Conservation (phyloP, 2,888 invertebrate genomes). For the Sisyra terminalis region DNA sequence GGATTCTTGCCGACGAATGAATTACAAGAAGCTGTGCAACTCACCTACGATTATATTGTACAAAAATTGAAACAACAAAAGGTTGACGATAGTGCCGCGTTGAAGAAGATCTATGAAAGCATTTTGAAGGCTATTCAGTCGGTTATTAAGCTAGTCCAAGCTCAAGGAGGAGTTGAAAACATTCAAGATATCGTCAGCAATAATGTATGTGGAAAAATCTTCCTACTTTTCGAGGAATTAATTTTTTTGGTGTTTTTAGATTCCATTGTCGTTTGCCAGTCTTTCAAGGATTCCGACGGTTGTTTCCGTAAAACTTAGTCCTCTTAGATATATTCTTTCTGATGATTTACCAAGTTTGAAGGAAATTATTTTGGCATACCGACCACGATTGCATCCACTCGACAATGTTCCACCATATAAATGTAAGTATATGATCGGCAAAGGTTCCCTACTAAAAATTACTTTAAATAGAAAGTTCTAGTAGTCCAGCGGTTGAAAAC, state of each 20-base stretch:
- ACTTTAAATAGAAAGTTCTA: no score
- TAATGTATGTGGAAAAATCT: conserved; percentile 1
- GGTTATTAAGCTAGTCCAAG: conserved; percentile 27
- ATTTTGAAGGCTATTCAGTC: conserved; percentile 40
- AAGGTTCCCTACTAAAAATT: conserved; percentile 2
- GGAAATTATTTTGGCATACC: conserved; percentile 37
- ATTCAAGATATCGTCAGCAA: background rate
- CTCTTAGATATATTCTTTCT: conserved; percentile 38
- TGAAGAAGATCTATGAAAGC: conserved; percentile 42
- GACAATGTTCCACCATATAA: conserved; percentile 47
- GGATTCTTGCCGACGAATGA: conserved; percentile 46
- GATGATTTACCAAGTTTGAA: conserved; percentile 39
- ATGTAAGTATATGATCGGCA: conserved; percentile 27
- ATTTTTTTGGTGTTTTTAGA: conserved; percentile 11
- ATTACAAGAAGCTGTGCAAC: conserved; percentile 38
- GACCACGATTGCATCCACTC: conserved; percentile 33
- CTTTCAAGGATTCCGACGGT: conserved; percentile 35
- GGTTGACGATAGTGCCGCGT: conserved; percentile 43
- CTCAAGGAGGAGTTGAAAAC: conserved; percentile 21
- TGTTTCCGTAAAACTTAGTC: conserved; percentile 38
- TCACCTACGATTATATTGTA: conserved; percentile 40
- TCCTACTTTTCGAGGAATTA: conserved; percentile 7
- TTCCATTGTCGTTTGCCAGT: conserved; percentile 25
- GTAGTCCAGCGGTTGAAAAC: no score
- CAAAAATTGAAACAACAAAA: conserved; percentile 40